A percentile compares a stretch with the other conserved stretches of the same genome.
phyloP scores from a whole-genome alignment of 2,888 invertebrate genomes.

The Cryptus armator region DNA sequence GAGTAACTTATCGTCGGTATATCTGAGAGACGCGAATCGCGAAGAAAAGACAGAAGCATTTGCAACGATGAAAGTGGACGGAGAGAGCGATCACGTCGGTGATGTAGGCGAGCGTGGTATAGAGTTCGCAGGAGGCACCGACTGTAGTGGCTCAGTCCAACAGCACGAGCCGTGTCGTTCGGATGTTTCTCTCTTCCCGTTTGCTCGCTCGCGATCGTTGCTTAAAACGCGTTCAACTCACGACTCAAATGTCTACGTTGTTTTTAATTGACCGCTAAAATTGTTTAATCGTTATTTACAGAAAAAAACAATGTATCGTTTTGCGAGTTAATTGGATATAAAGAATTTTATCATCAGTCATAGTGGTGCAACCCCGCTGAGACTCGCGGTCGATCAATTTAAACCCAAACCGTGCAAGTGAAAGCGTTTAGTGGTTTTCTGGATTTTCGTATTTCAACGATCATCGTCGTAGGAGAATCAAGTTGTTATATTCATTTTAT shows the following conservation, averaged over 20 bases:
- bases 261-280: background rate
- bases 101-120: conserved; percentile 68
- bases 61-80: conserved; percentile 33
- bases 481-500: background rate
- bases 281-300: background rate
- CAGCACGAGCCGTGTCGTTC: conserved; percentile 79
- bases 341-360: background rate
- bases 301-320: background rate
- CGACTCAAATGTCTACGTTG: background rate
- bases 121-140: conserved; percentile 75
- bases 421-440: conserved; percentile 26
- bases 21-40: conserved; percentile 44
- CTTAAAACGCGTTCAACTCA: conserved; percentile 8
- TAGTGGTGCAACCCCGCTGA: conserved; percentile 33
- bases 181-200: conserved; percentile 68
- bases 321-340: background rate
- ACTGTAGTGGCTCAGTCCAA: conserved; percentile 79
- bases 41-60: conserved; percentile 48
- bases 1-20: conserved; percentile 42
- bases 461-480: conserved; percentile 15
- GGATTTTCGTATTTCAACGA: conserved; percentile 46
- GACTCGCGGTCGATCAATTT: background rate
- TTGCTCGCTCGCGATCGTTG: conserved; percentile 35
- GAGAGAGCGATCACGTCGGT: conserved; percentile 72
- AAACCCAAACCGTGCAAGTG: conserved; percentile 50